These are phyloP conservation scores for Podarcis raffonei DNA, from an alignment of 2,113 vertebrate species.

Conservation along the genomic window DNA sequence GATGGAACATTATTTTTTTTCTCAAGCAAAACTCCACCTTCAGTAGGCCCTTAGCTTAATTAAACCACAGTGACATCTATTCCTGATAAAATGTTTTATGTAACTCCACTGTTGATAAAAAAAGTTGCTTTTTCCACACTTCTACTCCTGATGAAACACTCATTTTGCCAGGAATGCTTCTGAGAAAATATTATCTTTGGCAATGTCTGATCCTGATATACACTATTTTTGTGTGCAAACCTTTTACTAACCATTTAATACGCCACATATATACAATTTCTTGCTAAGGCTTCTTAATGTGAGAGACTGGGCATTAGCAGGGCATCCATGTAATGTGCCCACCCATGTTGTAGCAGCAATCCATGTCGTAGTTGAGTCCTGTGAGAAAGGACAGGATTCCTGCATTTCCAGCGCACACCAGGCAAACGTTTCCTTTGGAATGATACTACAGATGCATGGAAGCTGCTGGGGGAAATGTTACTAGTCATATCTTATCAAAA, in stretches of 20 bases:
- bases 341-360: constrained; percentile 52
- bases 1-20: constrained; percentile 47
- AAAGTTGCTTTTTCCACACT: constrained; percentile 56
- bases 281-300: constrained; percentile 37
- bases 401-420: background rate
- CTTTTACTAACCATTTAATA: constrained; percentile 49
- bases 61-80: constrained; percentile 41
- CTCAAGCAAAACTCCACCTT: constrained; percentile 57
- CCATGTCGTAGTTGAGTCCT: constrained; percentile 11
- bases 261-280: constrained; percentile 50
- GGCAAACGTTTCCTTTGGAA: constrained; percentile 54
- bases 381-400: constrained; percentile 16
- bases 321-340: constrained; percentile 34
- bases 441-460: constrained; percentile 50
- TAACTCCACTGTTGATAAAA: constrained; percentile 62
- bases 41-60: constrained; percentile 49
- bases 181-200: constrained; percentile 70
- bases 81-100: constrained; percentile 63
- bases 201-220: constrained; percentile 34
- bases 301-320: constrained; percentile 46
- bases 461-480: background rate
- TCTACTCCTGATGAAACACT: constrained; percentile 58
- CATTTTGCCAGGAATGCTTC: constrained; percentile 64
- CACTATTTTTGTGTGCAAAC: constrained; percentile 57
- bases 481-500: background rate